phyloP scores from a whole-genome alignment of 2,797 vertebrate genomes.

The Tapirus indicus region DNA sequence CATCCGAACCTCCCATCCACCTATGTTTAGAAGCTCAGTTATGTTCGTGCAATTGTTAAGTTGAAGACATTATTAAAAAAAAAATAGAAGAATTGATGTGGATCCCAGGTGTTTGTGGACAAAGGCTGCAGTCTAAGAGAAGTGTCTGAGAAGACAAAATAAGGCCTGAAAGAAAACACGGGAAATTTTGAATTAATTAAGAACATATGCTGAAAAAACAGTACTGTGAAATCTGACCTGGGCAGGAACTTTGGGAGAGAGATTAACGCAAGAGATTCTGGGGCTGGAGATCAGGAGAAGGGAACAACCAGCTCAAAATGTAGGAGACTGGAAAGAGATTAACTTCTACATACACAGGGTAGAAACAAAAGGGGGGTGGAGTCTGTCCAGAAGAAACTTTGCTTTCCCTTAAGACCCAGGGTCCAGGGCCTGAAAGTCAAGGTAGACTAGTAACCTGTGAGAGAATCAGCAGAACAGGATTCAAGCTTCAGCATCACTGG shows the following conservation, averaged over 20 bases:
- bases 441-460: neutral
- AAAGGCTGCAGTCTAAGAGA: neutral
- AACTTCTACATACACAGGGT: neutral
- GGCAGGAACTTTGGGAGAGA: neutral
- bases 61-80: neutral
- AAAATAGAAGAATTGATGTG: neutral
- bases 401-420: neutral
- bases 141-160: constrained; percentile 18
- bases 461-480: neutral
- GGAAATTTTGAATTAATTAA: constrained; percentile 47
- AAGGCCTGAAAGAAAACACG: constrained; percentile 8
- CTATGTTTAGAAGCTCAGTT: neutral
- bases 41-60: neutral
- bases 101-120: neutral
- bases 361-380: neutral
- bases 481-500: neutral
- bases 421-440: neutral
- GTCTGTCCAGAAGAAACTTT: neutral
- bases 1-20: neutral
- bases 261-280: neutral
- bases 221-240: neutral
- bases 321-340: neutral
- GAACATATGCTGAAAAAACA: neutral
- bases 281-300: neutral
- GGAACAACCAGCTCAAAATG: neutral